Conservation (phyloP, 2,113 vertebrate species). For the Macaca fascicularis region T2T-MFA8v1.1 NC_088384.1:3622501-3623000, state of each 20-base stretch:
- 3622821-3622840: not conserved
- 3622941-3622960: not conserved
- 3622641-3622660: not conserved
- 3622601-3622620: not conserved
- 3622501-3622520: fast-evolving
- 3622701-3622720: not conserved
- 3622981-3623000: fast-evolving
- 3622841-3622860: not conserved
- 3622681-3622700: not conserved
- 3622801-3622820: not conserved
- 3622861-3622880: not conserved
- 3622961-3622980: not conserved
- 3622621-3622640: not conserved
- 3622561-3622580: too few relatives aligned
- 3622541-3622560: fast-evolving
- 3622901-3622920: not conserved
- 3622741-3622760: not conserved
- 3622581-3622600: not conserved
- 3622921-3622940: fast-evolving
- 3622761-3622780: not conserved
- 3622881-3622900: not conserved
- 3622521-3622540: fast-evolving
- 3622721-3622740: not conserved
- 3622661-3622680: not conserved
- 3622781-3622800: not conserved